Evolutionary conservation across 2,113 vertebrate species (phyloP).

Genomic region (Oophaga pumilio): DNA sequence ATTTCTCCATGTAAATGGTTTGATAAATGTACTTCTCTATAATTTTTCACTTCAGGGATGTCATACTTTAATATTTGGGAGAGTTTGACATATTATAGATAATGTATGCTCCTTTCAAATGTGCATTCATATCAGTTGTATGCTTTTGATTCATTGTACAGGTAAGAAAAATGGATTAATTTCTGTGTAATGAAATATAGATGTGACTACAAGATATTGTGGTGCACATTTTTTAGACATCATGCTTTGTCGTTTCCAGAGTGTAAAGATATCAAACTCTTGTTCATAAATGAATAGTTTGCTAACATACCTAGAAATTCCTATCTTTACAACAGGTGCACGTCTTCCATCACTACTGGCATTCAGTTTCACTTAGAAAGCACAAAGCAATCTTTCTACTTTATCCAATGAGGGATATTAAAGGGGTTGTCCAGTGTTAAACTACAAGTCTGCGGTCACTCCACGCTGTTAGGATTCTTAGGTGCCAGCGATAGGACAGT

Average conservation of each 20-base stretch:
- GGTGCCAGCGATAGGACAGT: no score
- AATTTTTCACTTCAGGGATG: not conserved
- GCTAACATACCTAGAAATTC: not conserved
- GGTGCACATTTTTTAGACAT: not conserved
- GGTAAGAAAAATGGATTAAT: not conserved
- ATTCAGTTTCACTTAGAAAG: no score
- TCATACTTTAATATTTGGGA: not conserved
- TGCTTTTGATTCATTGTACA: not conserved
- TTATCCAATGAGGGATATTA: no score
- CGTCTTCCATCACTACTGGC: no score
- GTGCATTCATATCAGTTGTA: constrained; percentile 20
- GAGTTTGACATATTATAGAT: constrained; percentile 22
- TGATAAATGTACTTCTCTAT: not conserved
- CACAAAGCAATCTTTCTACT: no score
- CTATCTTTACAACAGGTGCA: not conserved
- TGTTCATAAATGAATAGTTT: not conserved
- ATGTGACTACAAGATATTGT: not conserved
- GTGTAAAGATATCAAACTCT: not conserved
- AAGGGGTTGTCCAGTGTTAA: no score
- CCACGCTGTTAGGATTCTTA: no score
- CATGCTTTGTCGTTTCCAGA: not conserved
- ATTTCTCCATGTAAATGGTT: not conserved
- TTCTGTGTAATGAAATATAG: not conserved
- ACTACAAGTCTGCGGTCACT: no score
- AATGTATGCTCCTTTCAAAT: constrained; percentile 3